Conservation (phyloP, 2,113 vertebrate genomes). For the Tragulus kanchil region DNA sequence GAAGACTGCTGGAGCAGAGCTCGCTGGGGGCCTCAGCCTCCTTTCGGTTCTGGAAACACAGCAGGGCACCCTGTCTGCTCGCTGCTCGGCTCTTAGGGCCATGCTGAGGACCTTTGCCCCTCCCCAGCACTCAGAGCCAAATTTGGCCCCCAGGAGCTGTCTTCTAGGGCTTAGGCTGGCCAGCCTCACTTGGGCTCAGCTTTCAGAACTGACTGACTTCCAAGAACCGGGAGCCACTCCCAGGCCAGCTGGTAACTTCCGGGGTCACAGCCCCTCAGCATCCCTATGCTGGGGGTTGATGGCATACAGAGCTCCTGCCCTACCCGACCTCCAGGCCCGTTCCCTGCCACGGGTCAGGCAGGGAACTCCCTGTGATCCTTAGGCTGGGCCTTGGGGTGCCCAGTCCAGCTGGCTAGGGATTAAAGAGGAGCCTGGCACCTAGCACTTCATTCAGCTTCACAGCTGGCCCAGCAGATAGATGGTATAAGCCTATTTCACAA, state of each 20-base stretch:
- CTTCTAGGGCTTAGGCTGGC: background rate
- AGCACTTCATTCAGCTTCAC: background rate
- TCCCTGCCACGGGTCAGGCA: background rate
- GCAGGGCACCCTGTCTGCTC: background rate
- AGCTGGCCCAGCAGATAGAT: background rate
- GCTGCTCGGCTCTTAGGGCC: background rate
- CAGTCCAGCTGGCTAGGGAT: background rate
- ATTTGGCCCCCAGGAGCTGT: background rate
- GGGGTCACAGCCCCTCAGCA: background rate
- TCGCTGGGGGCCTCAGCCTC: fast-evolving
- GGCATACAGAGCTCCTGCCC: too few species aligned
- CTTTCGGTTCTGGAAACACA: background rate
- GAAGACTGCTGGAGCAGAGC: background rate
- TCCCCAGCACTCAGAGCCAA: background rate
- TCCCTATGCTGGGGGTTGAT: background rate
- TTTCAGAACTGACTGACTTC: slow-evolving; percentile 29
- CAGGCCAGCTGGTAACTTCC: background rate
- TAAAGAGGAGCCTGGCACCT: background rate
- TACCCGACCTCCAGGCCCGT: background rate
- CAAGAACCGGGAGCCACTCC: background rate
- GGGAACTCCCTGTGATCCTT: background rate
- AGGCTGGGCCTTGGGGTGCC: background rate
- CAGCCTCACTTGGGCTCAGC: background rate
- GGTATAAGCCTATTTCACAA: slow-evolving; percentile 27
- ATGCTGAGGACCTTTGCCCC: background rate